Evolutionary conservation across 1,140 invertebrate genomes (phyloP).

Genomic region (Asbolus verrucosus): DNA sequence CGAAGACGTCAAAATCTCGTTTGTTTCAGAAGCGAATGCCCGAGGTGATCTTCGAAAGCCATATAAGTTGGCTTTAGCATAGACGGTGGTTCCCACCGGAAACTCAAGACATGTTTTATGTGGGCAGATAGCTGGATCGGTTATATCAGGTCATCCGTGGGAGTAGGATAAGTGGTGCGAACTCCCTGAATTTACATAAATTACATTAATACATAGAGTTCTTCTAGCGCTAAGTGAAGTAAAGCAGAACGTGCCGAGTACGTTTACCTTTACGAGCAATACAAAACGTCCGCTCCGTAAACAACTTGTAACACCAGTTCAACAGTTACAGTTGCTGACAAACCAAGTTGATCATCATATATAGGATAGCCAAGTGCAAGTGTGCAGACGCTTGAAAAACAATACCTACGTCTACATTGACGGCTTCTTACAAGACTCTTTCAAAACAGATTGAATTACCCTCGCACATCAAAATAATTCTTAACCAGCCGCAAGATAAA

Average conservation of each 20-base stretch:
- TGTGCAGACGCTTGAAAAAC: conserved; percentile 12
- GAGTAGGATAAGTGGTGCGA: conserved; percentile 43
- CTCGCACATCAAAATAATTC: conserved; percentile 1
- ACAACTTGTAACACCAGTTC: conserved; percentile 42
- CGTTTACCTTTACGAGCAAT: conserved; percentile 34
- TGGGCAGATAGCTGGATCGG: conserved; percentile 40
- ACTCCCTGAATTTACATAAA: conserved; percentile 45
- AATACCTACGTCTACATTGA: conserved; percentile 27
- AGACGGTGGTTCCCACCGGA: conserved; percentile 39
- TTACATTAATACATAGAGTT: conserved; percentile 42
- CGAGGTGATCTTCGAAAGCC: conserved; percentile 33
- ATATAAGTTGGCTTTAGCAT: conserved; percentile 38
- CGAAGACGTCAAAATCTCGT: conserved; percentile 37
- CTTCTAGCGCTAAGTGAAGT: conserved; percentile 35
- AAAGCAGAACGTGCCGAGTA: conserved; percentile 42
- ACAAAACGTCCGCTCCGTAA: conserved; percentile 20
- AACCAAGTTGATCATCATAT: conserved; percentile 21
- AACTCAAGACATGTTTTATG: conserved; percentile 38
- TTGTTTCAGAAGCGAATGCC: conserved; percentile 22
- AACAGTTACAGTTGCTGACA: conserved; percentile 42
- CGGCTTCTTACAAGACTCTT: conserved; percentile 14
- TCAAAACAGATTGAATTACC: not conserved
- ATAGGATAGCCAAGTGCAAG: conserved; percentile 13
- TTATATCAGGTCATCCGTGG: conserved; percentile 43
- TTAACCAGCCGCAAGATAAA: not conserved